A percentile compares a stretch with the other conserved stretches of the same genome.
Evolutionary conservation across 2,888 invertebrate genomes (phyloP).

Genomic region (Spatulosminthurus flaviceps): DNA sequence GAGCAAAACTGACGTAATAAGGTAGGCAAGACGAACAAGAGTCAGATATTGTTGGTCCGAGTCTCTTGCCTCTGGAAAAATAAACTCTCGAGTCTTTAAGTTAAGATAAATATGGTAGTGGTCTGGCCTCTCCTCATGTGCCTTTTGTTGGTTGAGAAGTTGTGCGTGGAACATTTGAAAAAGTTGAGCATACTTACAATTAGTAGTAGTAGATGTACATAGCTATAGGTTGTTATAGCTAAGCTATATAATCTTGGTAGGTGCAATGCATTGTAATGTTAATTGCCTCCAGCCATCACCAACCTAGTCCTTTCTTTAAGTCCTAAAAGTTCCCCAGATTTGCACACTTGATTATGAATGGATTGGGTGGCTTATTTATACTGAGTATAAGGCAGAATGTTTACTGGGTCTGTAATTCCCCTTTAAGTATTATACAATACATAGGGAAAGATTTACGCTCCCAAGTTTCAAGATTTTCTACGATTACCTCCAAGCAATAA

Average conservation of each 20-base stretch:
- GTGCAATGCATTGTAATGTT: neutral
- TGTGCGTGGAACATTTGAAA: neutral
- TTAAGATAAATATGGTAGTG: conserved; percentile 11
- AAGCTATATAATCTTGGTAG: neutral
- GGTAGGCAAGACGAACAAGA: neutral
- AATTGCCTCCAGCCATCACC: neutral
- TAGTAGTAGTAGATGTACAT: neutral
- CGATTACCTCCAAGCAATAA: no score
- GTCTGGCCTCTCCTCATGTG: neutral
- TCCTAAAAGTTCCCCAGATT: neutral
- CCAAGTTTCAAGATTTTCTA: no score
- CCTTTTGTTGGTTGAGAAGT: neutral
- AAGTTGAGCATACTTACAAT: neutral
- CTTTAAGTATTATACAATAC: neutral
- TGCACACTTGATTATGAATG: neutral
- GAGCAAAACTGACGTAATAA: conserved; percentile 1
- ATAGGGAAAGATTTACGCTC: no score
- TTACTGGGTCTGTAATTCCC: neutral
- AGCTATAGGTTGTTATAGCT: no score
- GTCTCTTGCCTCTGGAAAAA: neutral
- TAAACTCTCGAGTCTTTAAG: neutral
- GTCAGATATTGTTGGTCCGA: neutral
- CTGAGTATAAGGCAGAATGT: neutral
- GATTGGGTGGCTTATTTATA: conserved; percentile 3
- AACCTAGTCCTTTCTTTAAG: no score